phyloP scores from a whole-genome alignment of 37 sponge, comb jelly and placozoan species.

The Diacarnus erythraeanus region DNA sequence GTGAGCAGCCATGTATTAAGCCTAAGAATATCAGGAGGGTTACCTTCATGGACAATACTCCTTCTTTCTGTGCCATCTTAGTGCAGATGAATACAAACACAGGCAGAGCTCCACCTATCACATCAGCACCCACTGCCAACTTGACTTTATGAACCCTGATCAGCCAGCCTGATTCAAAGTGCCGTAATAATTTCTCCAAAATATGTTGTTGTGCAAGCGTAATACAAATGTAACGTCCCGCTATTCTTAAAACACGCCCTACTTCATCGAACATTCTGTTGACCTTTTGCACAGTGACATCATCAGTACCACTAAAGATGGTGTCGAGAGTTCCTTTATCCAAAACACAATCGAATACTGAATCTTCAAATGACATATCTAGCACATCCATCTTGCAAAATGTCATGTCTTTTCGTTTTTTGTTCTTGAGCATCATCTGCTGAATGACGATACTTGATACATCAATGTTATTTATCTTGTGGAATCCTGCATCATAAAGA shows the following conservation, averaged over 20 bases:
- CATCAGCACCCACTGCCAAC: slow-evolving; percentile 1
- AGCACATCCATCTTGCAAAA: slow-evolving; percentile 77
- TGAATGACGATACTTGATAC: slow-evolving; percentile 79
- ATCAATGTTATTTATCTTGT: slow-evolving; percentile 71
- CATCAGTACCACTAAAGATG: slow-evolving; percentile 53
- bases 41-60: slow-evolving; percentile 57
- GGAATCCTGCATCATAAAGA: slow-evolving; percentile 83
- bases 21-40: not conserved
- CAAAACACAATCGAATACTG: slow-evolving; percentile 67
- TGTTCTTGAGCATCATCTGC: slow-evolving; percentile 78
- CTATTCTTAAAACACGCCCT: slow-evolving; percentile 68
- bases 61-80: slow-evolving; percentile 62
- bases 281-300: slow-evolving; percentile 57
- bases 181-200: slow-evolving; percentile 44
- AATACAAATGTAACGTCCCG: slow-evolving; percentile 85
- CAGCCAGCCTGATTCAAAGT: slow-evolving; percentile 68
- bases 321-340: slow-evolving; percentile 95
- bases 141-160: slow-evolving; percentile 77
- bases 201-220: slow-evolving; percentile 76
- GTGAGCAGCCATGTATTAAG: too few species aligned
- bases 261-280: slow-evolving; percentile 65
- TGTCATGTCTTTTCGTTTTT: slow-evolving; percentile 65
- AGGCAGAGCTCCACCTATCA: slow-evolving; percentile 66
- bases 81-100: slow-evolving; percentile 89
- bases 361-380: slow-evolving; percentile 55